Evolutionary conservation across 1,140 invertebrate genomes (phyloP).

Genomic region (Maniola jurtina): DNA sequence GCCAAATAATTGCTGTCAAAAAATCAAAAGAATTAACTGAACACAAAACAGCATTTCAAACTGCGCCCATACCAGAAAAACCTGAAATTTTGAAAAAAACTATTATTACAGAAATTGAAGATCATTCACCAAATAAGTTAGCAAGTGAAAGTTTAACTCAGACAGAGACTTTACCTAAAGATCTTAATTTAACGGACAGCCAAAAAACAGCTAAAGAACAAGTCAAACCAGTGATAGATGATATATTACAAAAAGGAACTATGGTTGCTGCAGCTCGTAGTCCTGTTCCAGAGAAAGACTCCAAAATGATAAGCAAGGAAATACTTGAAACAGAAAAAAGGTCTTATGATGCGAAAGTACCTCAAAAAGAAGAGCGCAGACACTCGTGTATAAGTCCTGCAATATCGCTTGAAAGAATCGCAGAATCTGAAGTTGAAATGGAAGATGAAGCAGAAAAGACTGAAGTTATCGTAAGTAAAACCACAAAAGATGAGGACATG

Average conservation of each 20-base stretch:
- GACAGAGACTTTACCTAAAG: conserved; percentile 15
- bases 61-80: conserved; percentile 3
- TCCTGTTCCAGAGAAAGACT: conserved; percentile 63
- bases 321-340: conserved; percentile 65
- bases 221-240: conserved; percentile 67
- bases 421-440: conserved; percentile 66
- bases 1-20: conserved; percentile 17
- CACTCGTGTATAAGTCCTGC: conserved; percentile 73
- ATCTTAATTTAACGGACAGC: conserved; percentile 42
- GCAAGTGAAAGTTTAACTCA: conserved; percentile 30
- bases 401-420: conserved; percentile 71
- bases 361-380: conserved; percentile 67
- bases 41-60: conserved; percentile 18
- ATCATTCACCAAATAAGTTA: not conserved
- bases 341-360: conserved; percentile 69
- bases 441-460: conserved; percentile 57
- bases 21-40: conserved; percentile 13
- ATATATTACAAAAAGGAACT: conserved; percentile 65
- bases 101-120: not conserved
- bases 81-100: not conserved
- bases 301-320: conserved; percentile 60
- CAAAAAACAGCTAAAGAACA: conserved; percentile 64
- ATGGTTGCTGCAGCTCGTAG: conserved; percentile 57
- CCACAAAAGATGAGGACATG: conserved; percentile 28
- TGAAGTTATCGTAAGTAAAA: conserved; percentile 24